phyloP scores from a whole-genome alignment of 2,888 invertebrate species.

The Coronaproctus castanopsis region DNA sequence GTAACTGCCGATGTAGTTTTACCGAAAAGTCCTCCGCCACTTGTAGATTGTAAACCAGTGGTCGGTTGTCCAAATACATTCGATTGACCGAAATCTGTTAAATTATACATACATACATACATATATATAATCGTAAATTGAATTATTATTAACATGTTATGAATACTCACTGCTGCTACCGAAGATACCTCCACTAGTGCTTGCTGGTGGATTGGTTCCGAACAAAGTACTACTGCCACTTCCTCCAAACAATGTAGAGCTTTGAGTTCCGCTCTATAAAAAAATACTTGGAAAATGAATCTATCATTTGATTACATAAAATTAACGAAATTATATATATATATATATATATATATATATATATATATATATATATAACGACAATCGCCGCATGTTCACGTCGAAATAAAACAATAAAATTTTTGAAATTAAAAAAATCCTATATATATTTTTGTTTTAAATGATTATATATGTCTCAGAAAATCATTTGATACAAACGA shows the following conservation, averaged over 20 bases:
- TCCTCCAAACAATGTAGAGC: conserved; percentile 32
- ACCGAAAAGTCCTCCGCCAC: conserved; percentile 2
- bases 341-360: too few relatives aligned
- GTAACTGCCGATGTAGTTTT: conserved; percentile 28
- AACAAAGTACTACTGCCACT: conserved; percentile 37
- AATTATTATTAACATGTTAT: background rate
- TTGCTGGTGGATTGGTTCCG: conserved; percentile 27
- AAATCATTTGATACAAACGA: too few relatives aligned
- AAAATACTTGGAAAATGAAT: too few relatives aligned
- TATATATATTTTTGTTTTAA: too few relatives aligned
- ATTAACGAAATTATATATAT: too few relatives aligned
- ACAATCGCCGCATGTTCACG: too few relatives aligned
- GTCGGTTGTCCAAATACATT: conserved; percentile 22
- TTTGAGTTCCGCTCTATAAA: conserved; percentile 20
- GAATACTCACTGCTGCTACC: background rate
- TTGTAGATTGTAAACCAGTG: conserved; percentile 21
- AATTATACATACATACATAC: too few relatives aligned
- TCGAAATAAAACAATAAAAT: too few relatives aligned
- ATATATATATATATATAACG: too few relatives aligned
- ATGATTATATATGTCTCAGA: too few relatives aligned
- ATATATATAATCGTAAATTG: too few relatives aligned
- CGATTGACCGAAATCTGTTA: conserved; percentile 18
- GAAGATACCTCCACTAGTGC: conserved; percentile 16
- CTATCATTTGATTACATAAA: background rate
- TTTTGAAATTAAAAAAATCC: too few relatives aligned